A percentile compares a stretch with the other conserved stretches of the same genome.
Evolutionary conservation across 2,113 vertebrate species (phyloP).

Genomic region (Gymnarchus niloticus): DNA sequence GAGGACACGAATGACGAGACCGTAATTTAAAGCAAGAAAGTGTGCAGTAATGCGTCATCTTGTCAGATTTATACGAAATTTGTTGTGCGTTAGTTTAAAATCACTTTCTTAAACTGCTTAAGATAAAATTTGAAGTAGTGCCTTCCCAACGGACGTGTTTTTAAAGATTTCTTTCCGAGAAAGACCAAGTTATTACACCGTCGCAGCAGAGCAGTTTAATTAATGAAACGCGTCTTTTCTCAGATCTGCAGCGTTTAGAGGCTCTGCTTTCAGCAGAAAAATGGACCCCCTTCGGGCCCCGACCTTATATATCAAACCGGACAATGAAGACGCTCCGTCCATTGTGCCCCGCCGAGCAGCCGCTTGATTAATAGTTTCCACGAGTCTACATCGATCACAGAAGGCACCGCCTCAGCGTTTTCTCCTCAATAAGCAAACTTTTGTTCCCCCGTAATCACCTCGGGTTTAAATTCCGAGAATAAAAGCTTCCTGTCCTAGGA

Average conservation of each 20-base stretch:
- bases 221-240: conserved; percentile 2
- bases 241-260: background rate
- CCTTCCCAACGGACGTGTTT: background rate
- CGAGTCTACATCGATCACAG: conserved; percentile 55
- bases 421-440: conserved; percentile 50
- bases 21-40: background rate
- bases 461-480: conserved; percentile 41
- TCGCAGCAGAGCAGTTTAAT: conserved; percentile 21
- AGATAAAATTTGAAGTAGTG: background rate
- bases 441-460: conserved; percentile 47
- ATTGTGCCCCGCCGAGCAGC: conserved; percentile 61
- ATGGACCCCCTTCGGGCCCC: conserved; percentile 35
- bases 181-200: background rate
- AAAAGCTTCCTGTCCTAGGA: conserved; percentile 29
- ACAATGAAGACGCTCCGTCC: conserved; percentile 50
- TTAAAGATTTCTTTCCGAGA: background rate
- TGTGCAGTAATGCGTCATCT: background rate
- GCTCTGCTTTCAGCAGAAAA: conserved; percentile 18
- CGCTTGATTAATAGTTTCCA: conserved; percentile 58
- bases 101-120: background rate
- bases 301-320: conserved; percentile 45
- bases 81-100: background rate
- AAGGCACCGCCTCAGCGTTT: conserved; percentile 53
- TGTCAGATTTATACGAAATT: background rate
- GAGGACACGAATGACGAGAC: background rate